Conservation (phyloP, 2,888 invertebrate genomes). For the Euclidia mi region DNA sequence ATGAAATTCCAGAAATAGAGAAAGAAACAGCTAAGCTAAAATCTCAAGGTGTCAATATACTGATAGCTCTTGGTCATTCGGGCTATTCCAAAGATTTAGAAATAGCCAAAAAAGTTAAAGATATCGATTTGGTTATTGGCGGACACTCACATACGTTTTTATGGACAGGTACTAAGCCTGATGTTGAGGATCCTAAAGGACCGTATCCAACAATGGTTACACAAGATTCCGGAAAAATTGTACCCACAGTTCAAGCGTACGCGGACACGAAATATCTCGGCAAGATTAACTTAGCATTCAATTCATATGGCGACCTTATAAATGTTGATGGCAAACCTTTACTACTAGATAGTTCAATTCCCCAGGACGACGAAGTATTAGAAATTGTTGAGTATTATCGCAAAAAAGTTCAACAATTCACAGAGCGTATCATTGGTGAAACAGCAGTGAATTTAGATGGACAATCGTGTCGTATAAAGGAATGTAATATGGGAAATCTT, state of each 20-base stretch:
- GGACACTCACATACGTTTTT: constrained; percentile 98
- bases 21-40: constrained; percentile 92
- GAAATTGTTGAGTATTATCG: constrained; percentile 90
- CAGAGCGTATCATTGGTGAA: constrained; percentile 90
- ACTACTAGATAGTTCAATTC: constrained; percentile 91
- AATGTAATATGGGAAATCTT: constrained; percentile 96
- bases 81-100: constrained; percentile 94
- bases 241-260: constrained; percentile 96
- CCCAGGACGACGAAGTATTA: constrained; percentile 92
- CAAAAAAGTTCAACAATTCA: constrained; percentile 86
- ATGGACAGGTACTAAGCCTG: constrained; percentile 93
- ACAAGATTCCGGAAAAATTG: constrained; percentile 92
- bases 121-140: constrained; percentile 96
- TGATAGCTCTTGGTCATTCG: constrained; percentile 97
- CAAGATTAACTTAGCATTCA: constrained; percentile 92
- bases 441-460: constrained; percentile 93
- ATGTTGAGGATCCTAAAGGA: constrained; percentile 92
- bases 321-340: constrained; percentile 93
- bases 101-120: constrained; percentile 94
- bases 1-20: constrained; percentile 92
- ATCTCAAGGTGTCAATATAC: constrained; percentile 92
- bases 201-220: constrained; percentile 94
- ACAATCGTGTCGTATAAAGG: constrained; percentile 91
- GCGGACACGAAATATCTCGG: constrained; percentile 98
- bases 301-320: constrained; percentile 92